phyloP scores from a whole-genome alignment of 2,113 vertebrate species.

The Stegostoma tigrinum region DNA sequence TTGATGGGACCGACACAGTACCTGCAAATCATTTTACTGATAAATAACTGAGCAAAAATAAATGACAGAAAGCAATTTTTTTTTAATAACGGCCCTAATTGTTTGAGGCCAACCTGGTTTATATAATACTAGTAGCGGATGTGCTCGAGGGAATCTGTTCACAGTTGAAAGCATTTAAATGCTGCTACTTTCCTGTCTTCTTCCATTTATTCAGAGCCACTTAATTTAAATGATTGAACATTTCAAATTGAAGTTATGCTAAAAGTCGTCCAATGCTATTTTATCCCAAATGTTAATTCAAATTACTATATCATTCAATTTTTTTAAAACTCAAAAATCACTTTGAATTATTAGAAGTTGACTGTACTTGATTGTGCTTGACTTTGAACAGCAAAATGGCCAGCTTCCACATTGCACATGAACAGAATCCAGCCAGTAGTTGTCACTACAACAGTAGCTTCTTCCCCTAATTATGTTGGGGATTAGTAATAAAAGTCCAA shows the following conservation, averaged over 20 bases:
- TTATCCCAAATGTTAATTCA: slow-evolving; percentile 17
- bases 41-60: background rate
- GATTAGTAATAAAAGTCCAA: background rate
- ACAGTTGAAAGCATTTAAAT: slow-evolving; percentile 2
- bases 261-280: background rate
- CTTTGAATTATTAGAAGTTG: background rate
- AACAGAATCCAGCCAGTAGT: background rate
- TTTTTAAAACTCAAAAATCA: background rate
- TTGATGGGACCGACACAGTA: background rate
- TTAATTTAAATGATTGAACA: background rate
- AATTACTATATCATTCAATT: background rate
- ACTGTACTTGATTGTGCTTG: background rate
- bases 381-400: background rate
- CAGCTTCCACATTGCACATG: background rate
- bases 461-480: background rate
- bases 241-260: background rate
- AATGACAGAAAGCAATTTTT: background rate
- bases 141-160: background rate
- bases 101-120: background rate
- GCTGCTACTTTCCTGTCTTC: background rate
- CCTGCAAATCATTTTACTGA: background rate
- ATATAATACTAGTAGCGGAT: background rate
- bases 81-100: background rate
- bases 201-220: slow-evolving; percentile 10
- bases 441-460: background rate